phyloP scores from a whole-genome alignment of 2,797 vertebrate genomes.

The Gorsachius magnificus region DNA sequence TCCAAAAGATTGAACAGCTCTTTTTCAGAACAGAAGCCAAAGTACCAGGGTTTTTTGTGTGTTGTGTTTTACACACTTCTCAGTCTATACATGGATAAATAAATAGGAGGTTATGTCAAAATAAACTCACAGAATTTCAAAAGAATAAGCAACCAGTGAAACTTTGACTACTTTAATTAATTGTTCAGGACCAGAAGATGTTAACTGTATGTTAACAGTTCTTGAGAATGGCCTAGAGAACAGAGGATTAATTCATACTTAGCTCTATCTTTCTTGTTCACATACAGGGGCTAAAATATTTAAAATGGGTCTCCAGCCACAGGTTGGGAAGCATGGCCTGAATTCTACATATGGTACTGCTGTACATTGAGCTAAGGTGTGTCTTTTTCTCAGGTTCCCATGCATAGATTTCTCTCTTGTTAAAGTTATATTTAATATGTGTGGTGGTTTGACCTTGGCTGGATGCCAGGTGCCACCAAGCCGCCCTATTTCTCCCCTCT shows the following conservation, averaged over 20 bases:
- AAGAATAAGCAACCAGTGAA: neutral
- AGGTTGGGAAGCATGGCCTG: neutral
- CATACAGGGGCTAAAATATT: neutral
- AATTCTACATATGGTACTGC: neutral
- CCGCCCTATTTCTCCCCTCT: too few relatives aligned
- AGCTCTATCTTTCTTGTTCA: neutral
- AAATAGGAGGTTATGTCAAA: neutral
- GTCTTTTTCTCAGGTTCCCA: neutral
- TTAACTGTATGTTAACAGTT: neutral
- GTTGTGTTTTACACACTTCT: neutral
- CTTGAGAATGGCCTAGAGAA: neutral
- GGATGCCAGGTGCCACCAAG: too few relatives aligned
- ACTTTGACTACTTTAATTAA: neutral
- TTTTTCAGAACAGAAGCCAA: neutral
- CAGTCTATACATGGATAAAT: neutral
- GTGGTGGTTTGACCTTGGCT: too few relatives aligned
- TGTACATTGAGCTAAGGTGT: neutral
- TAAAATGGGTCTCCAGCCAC: neutral
- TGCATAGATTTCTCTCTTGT: neutral
- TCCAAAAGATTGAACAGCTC: neutral
- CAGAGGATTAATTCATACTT: neutral
- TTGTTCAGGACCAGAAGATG: neutral
- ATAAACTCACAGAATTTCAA: neutral
- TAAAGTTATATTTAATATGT: neutral
- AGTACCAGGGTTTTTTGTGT: fast-evolving